Conservation (phyloP, 2,113 vertebrate genomes). For the Natator depressus region DNA sequence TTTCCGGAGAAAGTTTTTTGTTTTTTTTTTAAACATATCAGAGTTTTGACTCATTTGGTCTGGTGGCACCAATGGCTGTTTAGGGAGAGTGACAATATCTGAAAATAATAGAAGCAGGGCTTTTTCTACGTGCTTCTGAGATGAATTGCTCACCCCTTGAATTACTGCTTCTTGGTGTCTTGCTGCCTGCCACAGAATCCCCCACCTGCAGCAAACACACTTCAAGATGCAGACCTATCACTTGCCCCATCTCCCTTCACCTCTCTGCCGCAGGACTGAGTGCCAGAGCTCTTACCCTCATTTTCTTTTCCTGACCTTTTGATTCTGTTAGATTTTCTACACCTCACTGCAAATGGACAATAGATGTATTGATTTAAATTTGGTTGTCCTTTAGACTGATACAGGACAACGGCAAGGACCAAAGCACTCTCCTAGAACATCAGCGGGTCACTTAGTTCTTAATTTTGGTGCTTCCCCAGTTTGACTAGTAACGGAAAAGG, state of each 20-base stretch:
- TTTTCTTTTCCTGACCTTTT: neutral
- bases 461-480: neutral
- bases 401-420: neutral
- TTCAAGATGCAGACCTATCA: neutral
- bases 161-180: neutral
- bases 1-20: neutral
- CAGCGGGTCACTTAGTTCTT: neutral
- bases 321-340: neutral
- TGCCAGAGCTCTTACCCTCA: neutral
- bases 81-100: neutral
- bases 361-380: neutral
- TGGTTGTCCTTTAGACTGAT: neutral
- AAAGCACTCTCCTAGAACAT: neutral
- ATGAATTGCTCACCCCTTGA: neutral
- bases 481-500: neutral
- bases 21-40: neutral
- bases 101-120: neutral
- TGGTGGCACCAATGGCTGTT: neutral
- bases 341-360: neutral
- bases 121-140: neutral
- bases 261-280: neutral
- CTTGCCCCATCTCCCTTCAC: neutral
- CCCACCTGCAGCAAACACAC: neutral
- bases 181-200: neutral
- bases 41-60: neutral